Percentiles rank a stretch among this genome's conserved stretches.
Conservation (phyloP, 2,113 vertebrate species). For the Macheiramphus alcinus region DNA sequence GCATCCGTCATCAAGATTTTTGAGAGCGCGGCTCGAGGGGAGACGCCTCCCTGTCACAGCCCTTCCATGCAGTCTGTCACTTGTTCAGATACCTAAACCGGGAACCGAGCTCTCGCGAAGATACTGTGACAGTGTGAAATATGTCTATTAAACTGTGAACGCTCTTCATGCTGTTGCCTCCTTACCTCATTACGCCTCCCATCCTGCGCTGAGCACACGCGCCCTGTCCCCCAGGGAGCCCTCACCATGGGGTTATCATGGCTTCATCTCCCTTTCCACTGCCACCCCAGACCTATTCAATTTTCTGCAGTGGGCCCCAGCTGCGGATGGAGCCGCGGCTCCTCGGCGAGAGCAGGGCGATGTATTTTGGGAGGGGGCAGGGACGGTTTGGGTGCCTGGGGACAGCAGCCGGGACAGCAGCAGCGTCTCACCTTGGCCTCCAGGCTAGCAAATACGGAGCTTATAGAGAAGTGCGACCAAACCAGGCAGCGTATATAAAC, state of each 20-base stretch:
- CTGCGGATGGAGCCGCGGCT: neutral
- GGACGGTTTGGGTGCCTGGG: neutral
- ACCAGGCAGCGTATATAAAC: neutral
- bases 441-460: accelerated
- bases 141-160: neutral
- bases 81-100: neutral
- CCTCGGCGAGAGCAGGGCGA: neutral
- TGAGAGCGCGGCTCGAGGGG: neutral
- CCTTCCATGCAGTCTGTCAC: constrained; percentile 35
- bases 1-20: constrained; percentile 40
- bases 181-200: neutral
- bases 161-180: neutral
- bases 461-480: neutral
- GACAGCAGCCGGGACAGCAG: neutral
- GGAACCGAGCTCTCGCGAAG: neutral
- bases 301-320: neutral
- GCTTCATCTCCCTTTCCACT: neutral
- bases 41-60: constrained; percentile 8
- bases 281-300: accelerated
- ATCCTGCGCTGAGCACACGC: accelerated
- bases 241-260: accelerated
- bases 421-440: neutral
- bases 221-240: neutral
- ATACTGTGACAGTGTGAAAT: neutral
- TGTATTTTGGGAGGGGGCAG: neutral